These are phyloP conservation scores for Macrotus californicus DNA, from an alignment of 2,113 vertebrate species.

Conservation along the genomic window DNA sequence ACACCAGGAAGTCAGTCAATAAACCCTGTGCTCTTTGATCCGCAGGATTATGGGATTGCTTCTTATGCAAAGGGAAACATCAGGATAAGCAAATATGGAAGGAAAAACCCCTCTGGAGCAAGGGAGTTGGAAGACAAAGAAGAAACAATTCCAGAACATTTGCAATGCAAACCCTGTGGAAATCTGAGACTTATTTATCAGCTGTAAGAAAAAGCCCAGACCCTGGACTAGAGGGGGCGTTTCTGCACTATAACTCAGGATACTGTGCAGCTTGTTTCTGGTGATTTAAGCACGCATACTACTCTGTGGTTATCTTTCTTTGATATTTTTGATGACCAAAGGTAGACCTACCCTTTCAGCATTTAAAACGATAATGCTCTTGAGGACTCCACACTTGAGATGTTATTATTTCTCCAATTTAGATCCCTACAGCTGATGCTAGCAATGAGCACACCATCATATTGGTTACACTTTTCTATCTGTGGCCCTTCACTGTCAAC, in stretches of 20 bases:
- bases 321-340: rapidly evolving
- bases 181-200: background rate
- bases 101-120: constrained; percentile 37
- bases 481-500: rapidly evolving
- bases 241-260: background rate
- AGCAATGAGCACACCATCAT: rapidly evolving
- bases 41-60: constrained; percentile 65
- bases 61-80: constrained; percentile 64
- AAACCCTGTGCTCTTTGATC: constrained; percentile 60
- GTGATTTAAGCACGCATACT: background rate
- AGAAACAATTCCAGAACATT: constrained; percentile 52
- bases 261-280: rapidly evolving
- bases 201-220: background rate
- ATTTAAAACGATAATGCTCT: background rate
- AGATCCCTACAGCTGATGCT: rapidly evolving
- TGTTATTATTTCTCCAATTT: rapidly evolving
- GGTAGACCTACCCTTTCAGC: rapidly evolving
- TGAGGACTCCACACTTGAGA: rapidly evolving
- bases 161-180: constrained; percentile 12
- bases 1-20: constrained; percentile 64
- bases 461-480: background rate
- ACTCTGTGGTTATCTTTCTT: background rate
- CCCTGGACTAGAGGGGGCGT: rapidly evolving
- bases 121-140: background rate
- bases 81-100: constrained; percentile 60